Conservation (phyloP, 2,797 vertebrate species). For the Schizopygopsis pylzovi region DNA sequence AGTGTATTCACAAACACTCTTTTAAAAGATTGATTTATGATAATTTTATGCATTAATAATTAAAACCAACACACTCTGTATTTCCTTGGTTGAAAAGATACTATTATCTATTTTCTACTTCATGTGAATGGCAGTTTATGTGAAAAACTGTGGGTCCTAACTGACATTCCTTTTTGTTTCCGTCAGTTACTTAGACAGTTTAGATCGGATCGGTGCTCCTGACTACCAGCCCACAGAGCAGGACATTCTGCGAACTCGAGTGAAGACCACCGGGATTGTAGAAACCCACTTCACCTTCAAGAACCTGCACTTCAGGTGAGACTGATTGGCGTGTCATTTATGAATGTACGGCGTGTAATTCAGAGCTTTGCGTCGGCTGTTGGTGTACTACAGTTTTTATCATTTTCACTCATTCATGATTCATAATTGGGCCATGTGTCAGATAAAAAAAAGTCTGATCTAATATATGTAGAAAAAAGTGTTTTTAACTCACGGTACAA, state of each 20-base stretch:
- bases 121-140: neutral
- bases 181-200: conserved; percentile 89
- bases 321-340: conserved; percentile 7
- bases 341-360: neutral
- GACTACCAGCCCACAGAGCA: conserved; percentile 92
- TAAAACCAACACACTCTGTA: neutral
- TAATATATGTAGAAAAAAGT: neutral
- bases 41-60: neutral
- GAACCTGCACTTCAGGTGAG: conserved; percentile 90
- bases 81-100: neutral
- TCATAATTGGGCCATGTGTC: neutral
- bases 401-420: conserved; percentile 5
- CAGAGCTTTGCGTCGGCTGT: conserved; percentile 38
- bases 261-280: conserved; percentile 91
- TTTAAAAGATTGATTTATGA: neutral
- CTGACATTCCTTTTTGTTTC: conserved; percentile 29
- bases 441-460: neutral
- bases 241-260: conserved; percentile 89
- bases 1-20: neutral
- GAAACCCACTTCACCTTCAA: conserved; percentile 93
- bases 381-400: conserved; percentile 31
- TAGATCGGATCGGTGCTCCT: conserved; percentile 87
- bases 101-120: neutral
- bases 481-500: neutral
- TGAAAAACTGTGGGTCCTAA: neutral